A percentile compares a stretch with the other conserved stretches of the same genome.
These are phyloP conservation scores for Sminthurinus aureus DNA, from an alignment of 2,888 invertebrate species.

Conservation along the genomic window DNA sequence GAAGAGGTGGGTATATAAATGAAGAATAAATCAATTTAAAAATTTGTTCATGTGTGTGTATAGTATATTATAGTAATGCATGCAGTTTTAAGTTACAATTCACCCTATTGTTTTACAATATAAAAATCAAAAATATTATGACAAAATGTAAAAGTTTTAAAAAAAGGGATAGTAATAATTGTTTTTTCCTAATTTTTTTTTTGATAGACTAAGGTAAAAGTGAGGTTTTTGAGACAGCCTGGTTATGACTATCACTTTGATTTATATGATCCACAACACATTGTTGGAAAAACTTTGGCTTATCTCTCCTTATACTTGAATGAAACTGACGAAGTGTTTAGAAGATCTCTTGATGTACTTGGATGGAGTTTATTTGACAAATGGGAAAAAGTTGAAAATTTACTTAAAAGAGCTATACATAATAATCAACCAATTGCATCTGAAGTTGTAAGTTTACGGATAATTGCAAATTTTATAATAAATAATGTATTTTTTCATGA, in stretches of 20 bases:
- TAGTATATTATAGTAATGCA: too few relatives aligned
- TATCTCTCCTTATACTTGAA: slow-evolving; percentile 68
- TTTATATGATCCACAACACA: slow-evolving; percentile 72
- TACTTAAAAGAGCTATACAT: slow-evolving; percentile 59
- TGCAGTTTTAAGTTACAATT: too few relatives aligned
- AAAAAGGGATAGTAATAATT: too few relatives aligned
- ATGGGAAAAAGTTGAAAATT: slow-evolving; percentile 67
- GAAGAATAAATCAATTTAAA: background rate
- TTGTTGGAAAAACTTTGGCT: slow-evolving; percentile 84
- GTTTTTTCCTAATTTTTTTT: too few relatives aligned
- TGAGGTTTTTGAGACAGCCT: slow-evolving; percentile 80
- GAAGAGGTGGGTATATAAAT: slow-evolving; percentile 46
- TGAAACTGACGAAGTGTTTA: slow-evolving; percentile 65
- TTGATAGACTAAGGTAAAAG: slow-evolving; percentile 67
- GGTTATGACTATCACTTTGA: slow-evolving; percentile 92
- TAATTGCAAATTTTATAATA: slow-evolving; percentile 15
- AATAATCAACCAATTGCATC: slow-evolving; percentile 43
- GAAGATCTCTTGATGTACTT: slow-evolving; percentile 70
- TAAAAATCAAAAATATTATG: too few relatives aligned
- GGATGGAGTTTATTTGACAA: slow-evolving; percentile 75
- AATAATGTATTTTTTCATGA: too few relatives aligned
- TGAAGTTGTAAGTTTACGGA: slow-evolving; percentile 49
- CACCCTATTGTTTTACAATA: too few relatives aligned
- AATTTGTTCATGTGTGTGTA: slow-evolving; percentile 36
- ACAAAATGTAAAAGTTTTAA: too few relatives aligned